Evolutionary conservation across 1,140 invertebrate species (phyloP).

Genomic region (honey bee (Apis mellifera)): Amel_HAv3.1 CM009939.2:10874001-10874500

Average conservation of each 20-base stretch:
- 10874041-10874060: not conserved
- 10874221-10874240: not conserved
- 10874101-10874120: too few relatives aligned
- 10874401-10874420: not conserved
- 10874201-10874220: not conserved
- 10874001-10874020: too few relatives aligned
- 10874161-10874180: not conserved
- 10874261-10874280: constrained; percentile 48
- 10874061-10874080: too few relatives aligned
- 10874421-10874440: constrained; percentile 1
- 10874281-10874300: constrained; percentile 54
- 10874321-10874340: not conserved
- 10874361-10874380: not conserved
- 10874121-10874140: too few relatives aligned
- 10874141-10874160: too few relatives aligned
- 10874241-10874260: constrained; percentile 11
- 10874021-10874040: constrained; percentile 2
- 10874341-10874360: not conserved
- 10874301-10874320: constrained; percentile 63
- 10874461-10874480: constrained; percentile 38
- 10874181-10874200: not conserved
- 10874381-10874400: not conserved
- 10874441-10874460: constrained; percentile 36
- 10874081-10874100: too few relatives aligned
- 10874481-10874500: constrained; percentile 16